Evolutionary conservation across 1,140 invertebrate genomes (phyloP), one percentile per base, ranked within the genome.

Genomic region (Listronotus oregonensis): DNA sequence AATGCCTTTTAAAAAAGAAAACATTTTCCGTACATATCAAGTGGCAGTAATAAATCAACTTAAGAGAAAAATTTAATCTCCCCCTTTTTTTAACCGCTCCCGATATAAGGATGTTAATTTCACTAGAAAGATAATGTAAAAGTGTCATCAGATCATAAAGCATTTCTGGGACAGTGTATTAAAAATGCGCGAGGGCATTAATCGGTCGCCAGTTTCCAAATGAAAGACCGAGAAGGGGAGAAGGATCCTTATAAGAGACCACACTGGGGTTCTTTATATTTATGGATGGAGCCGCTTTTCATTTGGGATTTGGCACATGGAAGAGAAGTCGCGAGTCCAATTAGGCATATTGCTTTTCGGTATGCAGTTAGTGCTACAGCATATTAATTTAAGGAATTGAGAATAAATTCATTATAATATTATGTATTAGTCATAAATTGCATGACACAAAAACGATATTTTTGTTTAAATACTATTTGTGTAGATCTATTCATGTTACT

Each of bases 201-300:
- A 67, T 70, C 68, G 65, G 56, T 67, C 64, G 66, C 32, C 68
- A 65, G 61, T 50, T 67, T 58, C 60, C 57, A 70, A 70, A 70
- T 68, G 68, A 70, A 70, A 67, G 34, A 31, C 49, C 46, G 40
- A 39, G 44, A 61, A 68, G 43, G 39, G 50, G 58, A 37, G 17
- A 63, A 67, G 44, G 31, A 67, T 63, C 39, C 18, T 54, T 63
- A 40, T 9, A 63, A 55, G 50, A 55, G 44, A 47, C 60, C 60
- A 63, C 50, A 44, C 39, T 47, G n/a, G 40, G 39, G 60, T 15
- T 17, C 11, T 27, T n/a, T 49, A 64, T 60, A 70, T 70, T 70
- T 67, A 70, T 68, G 63, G 47, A 43, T 21, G 15, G 32, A 14
- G 32, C 15, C 17, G 15, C 8, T 43, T 17, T 46, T 21, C 12